Evolutionary conservation across 2,888 invertebrate species (phyloP), one percentile per base, ranked within the genome.

Genomic region (Ochlodes sylvanus): DNA sequence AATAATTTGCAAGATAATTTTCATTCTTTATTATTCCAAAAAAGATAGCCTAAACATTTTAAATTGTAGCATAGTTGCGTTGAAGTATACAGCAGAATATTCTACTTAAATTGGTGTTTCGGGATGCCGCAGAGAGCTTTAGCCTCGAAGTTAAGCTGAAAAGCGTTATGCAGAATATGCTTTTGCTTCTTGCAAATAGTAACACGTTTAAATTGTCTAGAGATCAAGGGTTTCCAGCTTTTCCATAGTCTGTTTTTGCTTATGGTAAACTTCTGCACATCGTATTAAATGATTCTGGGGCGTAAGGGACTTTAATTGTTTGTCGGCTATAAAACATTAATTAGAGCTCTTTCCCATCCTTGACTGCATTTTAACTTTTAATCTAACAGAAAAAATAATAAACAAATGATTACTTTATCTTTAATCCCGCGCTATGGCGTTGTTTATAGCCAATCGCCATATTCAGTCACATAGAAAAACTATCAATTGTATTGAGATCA

Each of bases 101-200:
- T 42, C 63, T 41, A 54, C 55, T 63, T 54, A 54, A 63, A 55
- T 54, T 55, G 12, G 54, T 17, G 42, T 63, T 55, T 63, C 54
- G 19, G 54, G n/a, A 42, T 17, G 21, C 19, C 19, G 57, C 42
- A 42, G 3, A 58, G 57, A 42, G 57, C 42, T 58, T 58, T 58
- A 21, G 57, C 57, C 21, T 42, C 21, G 14, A 19, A 58, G 41
- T 42, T 58, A 58, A 58, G 57, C 57, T 58, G 21, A 42, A 42
- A 42, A 58, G 57, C 41, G 57, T 41, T 54, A 42, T 57, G 41
- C 15, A 41, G 19, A 57, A 41, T 21, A 42, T 19, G 44, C 9
- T 47, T 47, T 47, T 47, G 38, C 38, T 38, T 38, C 38, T 12
- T 38, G 38, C 10, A 38, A 12, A 12, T 38, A 38, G 38, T 27